Conservation (phyloP, 1,140 invertebrate species). For the Drosophila truncata region DNA sequence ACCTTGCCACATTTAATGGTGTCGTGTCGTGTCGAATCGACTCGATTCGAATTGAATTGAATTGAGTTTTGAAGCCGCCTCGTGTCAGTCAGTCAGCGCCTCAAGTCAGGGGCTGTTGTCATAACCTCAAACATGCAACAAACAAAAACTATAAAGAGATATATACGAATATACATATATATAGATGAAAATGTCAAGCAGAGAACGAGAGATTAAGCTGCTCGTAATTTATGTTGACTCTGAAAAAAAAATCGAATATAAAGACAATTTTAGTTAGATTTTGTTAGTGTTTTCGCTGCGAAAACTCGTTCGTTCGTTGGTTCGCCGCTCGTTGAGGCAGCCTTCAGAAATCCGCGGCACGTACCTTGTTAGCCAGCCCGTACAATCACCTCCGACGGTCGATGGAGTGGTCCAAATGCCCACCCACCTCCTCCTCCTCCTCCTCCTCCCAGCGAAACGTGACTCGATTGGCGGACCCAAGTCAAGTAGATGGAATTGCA, state of each 20-base stretch:
- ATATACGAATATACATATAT: background rate
- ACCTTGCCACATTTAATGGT: slow-evolving; percentile 64
- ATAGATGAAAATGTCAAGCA: slow-evolving; percentile 34
- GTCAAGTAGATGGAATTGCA: slow-evolving; percentile 79
- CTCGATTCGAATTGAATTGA: slow-evolving; percentile 34
- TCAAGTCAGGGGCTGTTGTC: slow-evolving; percentile 45
- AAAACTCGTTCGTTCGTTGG: slow-evolving; percentile 75
- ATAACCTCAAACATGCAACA: slow-evolving; percentile 68
- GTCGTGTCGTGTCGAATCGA: slow-evolving; percentile 53
- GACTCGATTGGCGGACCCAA: slow-evolving; percentile 61
- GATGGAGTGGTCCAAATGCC: slow-evolving; percentile 41
- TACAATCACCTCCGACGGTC: slow-evolving; percentile 72
- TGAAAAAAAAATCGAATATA: slow-evolving; percentile 79
- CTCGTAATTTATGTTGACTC: slow-evolving; percentile 80
- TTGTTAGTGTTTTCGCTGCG: slow-evolving; percentile 22
- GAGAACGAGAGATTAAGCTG: slow-evolving; percentile 66
- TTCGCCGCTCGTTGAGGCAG: slow-evolving; percentile 71
- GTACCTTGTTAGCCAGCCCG: slow-evolving; percentile 72
- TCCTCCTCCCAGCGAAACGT: slow-evolving; percentile 51
- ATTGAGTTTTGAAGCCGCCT: slow-evolving; percentile 16
- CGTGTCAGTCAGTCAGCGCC: slow-evolving; percentile 22
- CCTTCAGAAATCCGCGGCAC: slow-evolving; percentile 73
- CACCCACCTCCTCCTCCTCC: background rate
- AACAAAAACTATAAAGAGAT: slow-evolving; percentile 24
- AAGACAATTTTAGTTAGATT: slow-evolving; percentile 74